Conservation (phyloP, 2,113 vertebrate genomes). For the Hippolais icterina region DNA sequence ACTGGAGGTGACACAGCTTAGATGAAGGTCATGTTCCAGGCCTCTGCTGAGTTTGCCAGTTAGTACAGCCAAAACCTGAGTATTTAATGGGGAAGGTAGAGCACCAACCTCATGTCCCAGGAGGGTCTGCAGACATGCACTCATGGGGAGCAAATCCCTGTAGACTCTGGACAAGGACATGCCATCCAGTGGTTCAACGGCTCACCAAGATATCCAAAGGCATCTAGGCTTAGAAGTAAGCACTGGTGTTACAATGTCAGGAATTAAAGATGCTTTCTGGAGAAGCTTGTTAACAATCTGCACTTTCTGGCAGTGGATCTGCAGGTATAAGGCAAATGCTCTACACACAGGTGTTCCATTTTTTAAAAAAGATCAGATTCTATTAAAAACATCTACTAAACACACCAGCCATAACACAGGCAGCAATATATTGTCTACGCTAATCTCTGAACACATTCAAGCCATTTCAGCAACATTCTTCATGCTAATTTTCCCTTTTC, state of each 20-base stretch:
- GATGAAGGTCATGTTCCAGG: conserved; percentile 16
- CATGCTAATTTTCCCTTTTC: conserved; percentile 26
- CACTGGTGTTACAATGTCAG: rapidly evolving
- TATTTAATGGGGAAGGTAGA: neutral
- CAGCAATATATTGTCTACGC: neutral
- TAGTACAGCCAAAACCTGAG: neutral
- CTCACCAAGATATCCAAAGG: neutral
- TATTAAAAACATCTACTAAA: neutral
- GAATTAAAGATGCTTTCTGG: neutral
- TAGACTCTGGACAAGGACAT: neutral
- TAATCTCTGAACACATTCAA: neutral
- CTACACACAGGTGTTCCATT: neutral
- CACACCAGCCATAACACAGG: neutral
- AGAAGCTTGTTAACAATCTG: neutral
- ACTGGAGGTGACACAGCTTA: neutral
- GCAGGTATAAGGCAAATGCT: neutral
- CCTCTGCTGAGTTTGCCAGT: neutral
- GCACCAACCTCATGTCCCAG: neutral
- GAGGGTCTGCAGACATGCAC: neutral
- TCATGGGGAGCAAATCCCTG: neutral
- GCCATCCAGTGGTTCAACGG: neutral
- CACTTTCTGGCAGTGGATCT: neutral
- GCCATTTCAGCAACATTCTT: conserved; percentile 12
- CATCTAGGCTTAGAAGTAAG: neutral
- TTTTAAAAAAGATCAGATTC: neutral